Conservation (phyloP, 2,113 vertebrate genomes). For the Prunella fulvescens region DNA sequence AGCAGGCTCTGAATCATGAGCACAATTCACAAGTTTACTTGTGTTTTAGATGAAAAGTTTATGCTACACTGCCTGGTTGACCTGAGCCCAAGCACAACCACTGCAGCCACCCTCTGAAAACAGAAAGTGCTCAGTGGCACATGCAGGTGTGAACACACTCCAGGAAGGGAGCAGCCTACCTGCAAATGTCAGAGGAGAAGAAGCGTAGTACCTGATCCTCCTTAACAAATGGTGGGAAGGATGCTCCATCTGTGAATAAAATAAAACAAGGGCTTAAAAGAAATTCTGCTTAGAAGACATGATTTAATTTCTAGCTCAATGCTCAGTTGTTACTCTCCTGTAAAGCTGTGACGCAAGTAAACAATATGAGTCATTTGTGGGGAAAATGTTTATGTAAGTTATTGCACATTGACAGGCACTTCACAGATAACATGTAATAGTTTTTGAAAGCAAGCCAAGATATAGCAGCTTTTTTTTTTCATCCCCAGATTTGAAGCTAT, state of each 20-base stretch:
- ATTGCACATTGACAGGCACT: background rate
- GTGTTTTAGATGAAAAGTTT: background rate
- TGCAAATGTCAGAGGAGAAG: constrained; percentile 94
- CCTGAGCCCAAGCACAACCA: background rate
- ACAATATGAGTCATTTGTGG: background rate
- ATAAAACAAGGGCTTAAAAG: background rate
- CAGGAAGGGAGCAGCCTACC: constrained; percentile 69
- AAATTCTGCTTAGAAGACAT: background rate
- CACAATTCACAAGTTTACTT: accelerated
- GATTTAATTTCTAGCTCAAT: background rate
- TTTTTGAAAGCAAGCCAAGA: background rate
- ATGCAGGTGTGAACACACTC: accelerated
- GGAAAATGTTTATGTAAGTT: background rate
- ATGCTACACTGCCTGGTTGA: background rate
- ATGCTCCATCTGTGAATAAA: constrained; percentile 82
- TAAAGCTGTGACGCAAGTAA: background rate
- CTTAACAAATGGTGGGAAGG: constrained; percentile 87
- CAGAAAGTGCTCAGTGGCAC: background rate
- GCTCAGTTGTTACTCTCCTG: background rate
- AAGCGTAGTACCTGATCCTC: constrained; percentile 77
- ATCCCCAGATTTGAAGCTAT: background rate
- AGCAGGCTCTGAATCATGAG: background rate
- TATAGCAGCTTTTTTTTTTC: background rate
- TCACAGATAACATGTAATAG: background rate
- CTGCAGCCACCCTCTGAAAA: background rate